Evolutionary conservation across 2,113 vertebrate genomes (phyloP).

Genomic region (Microcebus murinus): DNA sequence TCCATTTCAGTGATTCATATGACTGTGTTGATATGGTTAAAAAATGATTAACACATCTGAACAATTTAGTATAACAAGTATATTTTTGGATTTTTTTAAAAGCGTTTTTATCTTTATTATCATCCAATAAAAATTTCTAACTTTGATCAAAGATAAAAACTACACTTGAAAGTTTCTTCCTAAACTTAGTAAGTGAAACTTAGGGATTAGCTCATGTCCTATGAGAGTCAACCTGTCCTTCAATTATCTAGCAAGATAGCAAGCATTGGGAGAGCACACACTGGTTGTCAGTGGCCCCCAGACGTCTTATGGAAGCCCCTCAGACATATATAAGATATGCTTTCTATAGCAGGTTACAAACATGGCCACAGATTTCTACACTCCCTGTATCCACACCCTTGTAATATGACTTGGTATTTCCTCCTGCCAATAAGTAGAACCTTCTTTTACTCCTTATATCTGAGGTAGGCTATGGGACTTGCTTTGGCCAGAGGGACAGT

Average conservation of each 20-base stretch:
- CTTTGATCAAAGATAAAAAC: constrained; percentile 7
- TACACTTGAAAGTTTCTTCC: background rate
- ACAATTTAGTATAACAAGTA: background rate
- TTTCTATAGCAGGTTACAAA: background rate
- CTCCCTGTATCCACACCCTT: background rate
- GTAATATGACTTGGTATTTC: background rate
- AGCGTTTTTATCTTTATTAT: background rate
- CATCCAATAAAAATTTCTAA: background rate
- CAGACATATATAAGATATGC: background rate
- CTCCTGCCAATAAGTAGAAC: background rate
- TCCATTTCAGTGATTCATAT: background rate
- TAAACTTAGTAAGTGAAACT: background rate
- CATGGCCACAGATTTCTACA: background rate
- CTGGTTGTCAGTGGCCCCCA: background rate
- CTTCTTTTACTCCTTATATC: background rate
- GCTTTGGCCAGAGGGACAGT: background rate
- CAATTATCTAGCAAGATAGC: background rate
- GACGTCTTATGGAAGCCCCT: background rate
- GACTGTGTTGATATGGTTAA: background rate
- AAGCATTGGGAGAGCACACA: background rate
- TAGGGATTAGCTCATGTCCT: background rate
- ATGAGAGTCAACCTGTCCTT: background rate
- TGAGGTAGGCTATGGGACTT: background rate
- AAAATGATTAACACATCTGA: background rate
- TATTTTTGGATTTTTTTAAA: background rate